These are phyloP conservation scores for Cheilosia pagana DNA, from an alignment of 2,888 invertebrate genomes.

Conservation along the genomic window DNA sequence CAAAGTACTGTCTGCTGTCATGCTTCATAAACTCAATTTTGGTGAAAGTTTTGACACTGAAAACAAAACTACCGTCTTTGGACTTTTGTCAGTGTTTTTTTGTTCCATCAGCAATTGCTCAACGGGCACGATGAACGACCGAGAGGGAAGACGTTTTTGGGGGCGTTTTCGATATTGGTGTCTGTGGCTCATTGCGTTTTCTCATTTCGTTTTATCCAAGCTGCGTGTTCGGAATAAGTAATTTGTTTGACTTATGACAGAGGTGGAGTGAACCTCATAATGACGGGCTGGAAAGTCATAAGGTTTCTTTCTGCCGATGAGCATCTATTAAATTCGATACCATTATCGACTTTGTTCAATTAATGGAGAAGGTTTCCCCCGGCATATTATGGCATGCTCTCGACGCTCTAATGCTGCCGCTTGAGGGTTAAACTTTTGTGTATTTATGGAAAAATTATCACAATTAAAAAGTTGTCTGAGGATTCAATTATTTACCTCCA, in stretches of 20 bases:
- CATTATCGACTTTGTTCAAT: not conserved
- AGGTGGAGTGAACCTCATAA: not conserved
- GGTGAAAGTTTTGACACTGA: not conserved
- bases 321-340: slow-evolving; percentile 35
- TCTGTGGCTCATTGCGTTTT: slow-evolving; percentile 14
- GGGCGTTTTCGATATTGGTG: slow-evolving; percentile 1
- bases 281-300: not conserved
- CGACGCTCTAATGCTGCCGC: not conserved
- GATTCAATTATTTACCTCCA: slow-evolving; percentile 33
- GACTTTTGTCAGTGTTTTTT: not conserved
- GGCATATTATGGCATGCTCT: slow-evolving; percentile 9
- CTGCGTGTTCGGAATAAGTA: slow-evolving; percentile 70
- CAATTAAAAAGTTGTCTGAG: slow-evolving; percentile 48
- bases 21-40: not conserved
- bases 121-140: not conserved
- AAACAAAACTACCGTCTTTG: not conserved
- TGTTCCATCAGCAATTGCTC: slow-evolving; percentile 49
- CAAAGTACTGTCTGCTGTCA: not conserved
- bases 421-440: not conserved
- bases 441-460: not conserved
- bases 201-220: slow-evolving; percentile 1
- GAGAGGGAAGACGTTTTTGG: not conserved
- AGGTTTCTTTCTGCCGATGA: not conserved
- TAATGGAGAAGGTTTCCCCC: not conserved
- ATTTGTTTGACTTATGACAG: slow-evolving; percentile 44